Evolutionary conservation across 2,113 vertebrate species (phyloP).

Genomic region (Amblyornis subalaris): DNA sequence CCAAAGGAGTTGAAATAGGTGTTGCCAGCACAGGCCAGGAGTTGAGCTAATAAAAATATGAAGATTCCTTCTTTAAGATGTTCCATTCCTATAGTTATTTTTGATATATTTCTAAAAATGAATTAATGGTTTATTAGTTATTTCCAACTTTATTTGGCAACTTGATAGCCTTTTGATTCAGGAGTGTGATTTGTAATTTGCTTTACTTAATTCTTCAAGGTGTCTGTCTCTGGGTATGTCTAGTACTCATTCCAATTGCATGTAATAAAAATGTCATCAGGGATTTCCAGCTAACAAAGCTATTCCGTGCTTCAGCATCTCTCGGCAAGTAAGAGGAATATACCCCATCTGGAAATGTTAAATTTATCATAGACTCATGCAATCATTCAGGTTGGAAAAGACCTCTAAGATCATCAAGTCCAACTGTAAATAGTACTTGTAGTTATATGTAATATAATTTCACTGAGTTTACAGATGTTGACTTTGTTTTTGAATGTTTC

Average conservation of each 20-base stretch:
- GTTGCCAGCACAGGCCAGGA: not conserved
- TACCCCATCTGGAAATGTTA: not conserved
- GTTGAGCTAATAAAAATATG: not conserved
- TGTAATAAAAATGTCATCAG: not conserved
- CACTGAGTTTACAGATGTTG: not conserved
- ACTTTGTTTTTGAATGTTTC: not conserved
- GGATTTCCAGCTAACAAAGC: not conserved
- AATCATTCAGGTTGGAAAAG: not conserved
- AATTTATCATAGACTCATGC: not conserved
- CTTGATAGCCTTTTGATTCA: not conserved
- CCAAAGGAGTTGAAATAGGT: not conserved
- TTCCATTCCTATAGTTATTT: not conserved
- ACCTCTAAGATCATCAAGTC: not conserved
- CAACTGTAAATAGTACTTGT: not conserved
- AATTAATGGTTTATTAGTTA: not conserved
- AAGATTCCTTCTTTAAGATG: not conserved
- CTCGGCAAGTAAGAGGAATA: not conserved
- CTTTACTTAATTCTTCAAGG: not conserved
- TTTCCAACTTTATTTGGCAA: not conserved
- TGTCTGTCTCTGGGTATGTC: not conserved
- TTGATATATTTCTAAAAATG: not conserved
- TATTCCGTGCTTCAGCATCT: not conserved
- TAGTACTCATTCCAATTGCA: not conserved
- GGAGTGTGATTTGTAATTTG: not conserved
- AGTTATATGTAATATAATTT: not conserved